Evolutionary conservation across 2,113 vertebrate species (phyloP).

Genomic region (Leucoraja erinaceus): DNA sequence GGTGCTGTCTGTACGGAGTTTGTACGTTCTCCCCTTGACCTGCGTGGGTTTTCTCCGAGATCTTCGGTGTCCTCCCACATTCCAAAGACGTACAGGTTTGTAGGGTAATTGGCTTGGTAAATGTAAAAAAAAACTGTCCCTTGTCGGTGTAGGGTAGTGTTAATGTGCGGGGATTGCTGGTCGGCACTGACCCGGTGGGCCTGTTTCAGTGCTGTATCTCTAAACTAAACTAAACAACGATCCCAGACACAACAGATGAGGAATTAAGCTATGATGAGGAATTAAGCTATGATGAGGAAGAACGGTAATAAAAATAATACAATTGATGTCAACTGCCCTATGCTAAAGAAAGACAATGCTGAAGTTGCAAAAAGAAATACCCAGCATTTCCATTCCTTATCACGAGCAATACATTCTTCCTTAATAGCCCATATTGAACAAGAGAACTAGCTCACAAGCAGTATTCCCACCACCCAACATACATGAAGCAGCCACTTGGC

Average conservation of each 20-base stretch:
- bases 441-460: neutral
- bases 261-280: neutral
- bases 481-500: neutral
- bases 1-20: no score
- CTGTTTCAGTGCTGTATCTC: no score
- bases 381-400: neutral
- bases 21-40: no score
- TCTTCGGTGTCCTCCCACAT: no score
- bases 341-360: neutral
- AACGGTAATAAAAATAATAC: neutral
- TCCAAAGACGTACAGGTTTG: no score
- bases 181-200: no score
- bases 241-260: neutral
- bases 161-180: no score
- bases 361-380: neutral
- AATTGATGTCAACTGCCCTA: neutral
- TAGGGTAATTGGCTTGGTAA: no score
- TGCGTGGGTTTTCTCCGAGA: no score
- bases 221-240: neutral
- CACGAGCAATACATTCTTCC: neutral
- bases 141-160: no score
- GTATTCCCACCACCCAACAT: no score
- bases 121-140: no score
- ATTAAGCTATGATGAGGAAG: neutral
- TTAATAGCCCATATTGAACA: neutral